phyloP scores from a whole-genome alignment of 1,140 invertebrate species.

The Hormaphis cornu region DNA sequence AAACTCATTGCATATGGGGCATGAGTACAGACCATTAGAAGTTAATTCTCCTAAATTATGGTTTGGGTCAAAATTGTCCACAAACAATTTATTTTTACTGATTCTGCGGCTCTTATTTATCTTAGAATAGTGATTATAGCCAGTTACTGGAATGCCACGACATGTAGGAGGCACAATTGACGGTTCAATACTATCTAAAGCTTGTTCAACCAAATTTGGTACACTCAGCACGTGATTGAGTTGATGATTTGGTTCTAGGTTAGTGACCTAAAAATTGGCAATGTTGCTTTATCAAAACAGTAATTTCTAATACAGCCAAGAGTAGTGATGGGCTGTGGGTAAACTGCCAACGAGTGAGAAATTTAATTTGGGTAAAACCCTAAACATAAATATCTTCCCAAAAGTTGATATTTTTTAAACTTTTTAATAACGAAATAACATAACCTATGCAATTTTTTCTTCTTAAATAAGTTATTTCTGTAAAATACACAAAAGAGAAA shows the following conservation, averaged over 20 bases:
- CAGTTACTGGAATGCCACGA: conserved; percentile 23
- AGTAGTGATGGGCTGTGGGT: too few species aligned
- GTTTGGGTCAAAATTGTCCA: not conserved
- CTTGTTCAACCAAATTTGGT: not conserved
- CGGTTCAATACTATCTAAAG: conserved; percentile 23
- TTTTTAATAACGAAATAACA: too few species aligned
- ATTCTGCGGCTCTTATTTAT: too few species aligned
- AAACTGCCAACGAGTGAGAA: too few species aligned
- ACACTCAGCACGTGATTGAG: not conserved
- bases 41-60: not conserved
- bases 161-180: not conserved
- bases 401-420: too few species aligned
- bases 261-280: not conserved
- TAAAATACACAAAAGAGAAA: too few species aligned
- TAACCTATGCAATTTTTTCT: too few species aligned
- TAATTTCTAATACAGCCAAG: not conserved
- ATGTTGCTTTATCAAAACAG: not conserved
- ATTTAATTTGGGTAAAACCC: too few species aligned
- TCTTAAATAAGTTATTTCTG: too few species aligned
- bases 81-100: not conserved
- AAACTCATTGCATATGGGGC: conserved; percentile 4
- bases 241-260: not conserved
- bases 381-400: too few species aligned
- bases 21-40: not conserved
- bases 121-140: too few species aligned